phyloP scores from a whole-genome alignment of 1,140 invertebrate species.

The Lanistes nyassanus region DNA sequence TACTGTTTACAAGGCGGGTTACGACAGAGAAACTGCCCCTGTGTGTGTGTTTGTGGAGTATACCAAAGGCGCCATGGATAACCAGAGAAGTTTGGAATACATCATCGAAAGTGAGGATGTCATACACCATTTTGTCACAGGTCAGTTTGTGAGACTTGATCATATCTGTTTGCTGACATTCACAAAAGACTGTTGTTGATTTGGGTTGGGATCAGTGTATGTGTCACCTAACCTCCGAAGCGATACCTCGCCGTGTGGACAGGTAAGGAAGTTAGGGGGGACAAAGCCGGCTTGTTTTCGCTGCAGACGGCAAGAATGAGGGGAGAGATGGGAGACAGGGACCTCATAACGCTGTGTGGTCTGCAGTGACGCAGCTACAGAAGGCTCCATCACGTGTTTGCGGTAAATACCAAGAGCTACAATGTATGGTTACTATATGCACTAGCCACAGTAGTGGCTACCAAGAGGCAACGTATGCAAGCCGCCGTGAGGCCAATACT shows the following conservation, averaged over 20 bases:
- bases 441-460: too few species aligned
- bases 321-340: not conserved
- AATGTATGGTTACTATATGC: too few species aligned
- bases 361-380: too few species aligned
- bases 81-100: constrained; percentile 66
- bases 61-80: constrained; percentile 67
- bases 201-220: too few species aligned
- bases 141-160: constrained; percentile 64
- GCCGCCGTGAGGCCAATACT: too few species aligned
- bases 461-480: too few species aligned
- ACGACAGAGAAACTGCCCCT: constrained; percentile 38
- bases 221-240: not conserved
- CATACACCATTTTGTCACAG: constrained; percentile 85
- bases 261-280: not conserved
- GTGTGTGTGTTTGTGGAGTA: constrained; percentile 67
- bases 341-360: not conserved
- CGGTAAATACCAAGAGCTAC: too few species aligned
- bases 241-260: not conserved
- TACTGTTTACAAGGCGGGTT: constrained; percentile 57
- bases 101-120: constrained; percentile 72
- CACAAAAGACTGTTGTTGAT: not conserved
- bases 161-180: not conserved
- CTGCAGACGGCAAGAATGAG: not conserved
- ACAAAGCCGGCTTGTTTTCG: not conserved
- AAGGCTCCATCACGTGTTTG: too few species aligned